Evolutionary conservation across 2,797 vertebrate species (phyloP), one percentile per base, ranked within the genome.

Genomic region (Pipistrellus pygmaeus): DNA sequence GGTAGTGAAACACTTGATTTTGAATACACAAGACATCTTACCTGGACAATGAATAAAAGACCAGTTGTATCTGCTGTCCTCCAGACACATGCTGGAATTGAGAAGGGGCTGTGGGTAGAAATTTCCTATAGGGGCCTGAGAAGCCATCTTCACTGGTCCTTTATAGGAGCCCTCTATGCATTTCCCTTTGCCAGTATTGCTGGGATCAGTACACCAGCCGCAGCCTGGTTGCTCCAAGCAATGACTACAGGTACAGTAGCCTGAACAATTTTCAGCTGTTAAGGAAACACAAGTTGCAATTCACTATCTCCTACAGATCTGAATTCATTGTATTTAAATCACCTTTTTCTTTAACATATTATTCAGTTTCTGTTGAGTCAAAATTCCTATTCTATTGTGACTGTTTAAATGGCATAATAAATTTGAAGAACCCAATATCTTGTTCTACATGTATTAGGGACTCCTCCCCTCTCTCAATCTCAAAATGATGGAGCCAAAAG

Each of bases 11-110:
- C 32, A 84, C 14, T 23, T 84, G 60, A 55, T 73, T 64, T 64
- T 48, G 68, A 51, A 51, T 44, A 91, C 10, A 71, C 1, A 69
- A 91, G 48, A 23, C 57, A 91, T 73, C 91, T 98, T 98, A 99
- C 99, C 99, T 98, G 99, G 99, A 92, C 99, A 99, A 84, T 99
- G 99, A 95, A 99, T 99, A 78, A 99, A 99, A 95, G 99, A 99
- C 99, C 99, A 99, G 95, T 99, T 99, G 88, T 99, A 99, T 78
- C 68, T 98, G 97, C 96, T 98, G 91, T 99, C 99, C 0, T 94
- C 84, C 9, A 98, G 98, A 81, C 99, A 99, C 99, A 99, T 98
- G 98, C 98, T 99, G 97, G 98, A 97, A 2, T 99, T 99, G 32
- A 99, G 98, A 90, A 99, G 96, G 0, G 99, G 99, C 90, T 99